Evolutionary conservation across 2,888 invertebrate genomes (phyloP), one percentile per base, ranked within the genome.

Genomic region (Heliconius hortense): DNA sequence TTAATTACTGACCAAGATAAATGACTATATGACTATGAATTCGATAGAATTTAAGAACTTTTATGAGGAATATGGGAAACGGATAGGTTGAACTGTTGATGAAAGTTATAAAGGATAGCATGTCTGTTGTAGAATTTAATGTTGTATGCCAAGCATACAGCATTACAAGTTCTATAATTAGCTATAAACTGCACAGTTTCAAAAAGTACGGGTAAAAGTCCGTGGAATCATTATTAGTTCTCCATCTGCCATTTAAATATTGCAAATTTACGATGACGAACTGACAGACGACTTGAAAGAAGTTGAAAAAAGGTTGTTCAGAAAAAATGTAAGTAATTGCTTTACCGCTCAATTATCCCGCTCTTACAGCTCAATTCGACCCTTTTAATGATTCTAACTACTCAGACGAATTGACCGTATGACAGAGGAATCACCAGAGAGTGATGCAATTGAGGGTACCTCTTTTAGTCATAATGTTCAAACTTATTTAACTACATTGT

Each of bases 171-270:
- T 73, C 73, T 72, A 64, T 56, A 72, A 56, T 62, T 72, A 31
- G 79, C 80, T 1, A 77, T 79, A 5, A 81, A 80, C 53, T 78
- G 79, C 43, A 78, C 78, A 18, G 21, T 78, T 1, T 78, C 78
- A 1, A 77, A 78, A 75, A 69, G 43, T 15, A 79, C 76, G 0
- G 77, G 77, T 2, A 75, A 76, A 77, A 75, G 68, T 73, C 77
- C 5, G 31, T 76, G 66, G 76, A 73, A 48, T 26, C 75, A 24
- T 60, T 76, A 56, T 24, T 76, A 2, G 70, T 35, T 70, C 70
- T 1, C 59, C 74, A 21, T 70, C 78, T 13, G 68, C 68, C 24
- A 74, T 75, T 69, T 76, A 77, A 48, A 43, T 77, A 75, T 43
- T 76, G n/a, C 24, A 70, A 59, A 13, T 78, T 39, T 24, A 48